Conservation (phyloP, 2,797 vertebrate genomes). For the Chelon auratus region DNA sequence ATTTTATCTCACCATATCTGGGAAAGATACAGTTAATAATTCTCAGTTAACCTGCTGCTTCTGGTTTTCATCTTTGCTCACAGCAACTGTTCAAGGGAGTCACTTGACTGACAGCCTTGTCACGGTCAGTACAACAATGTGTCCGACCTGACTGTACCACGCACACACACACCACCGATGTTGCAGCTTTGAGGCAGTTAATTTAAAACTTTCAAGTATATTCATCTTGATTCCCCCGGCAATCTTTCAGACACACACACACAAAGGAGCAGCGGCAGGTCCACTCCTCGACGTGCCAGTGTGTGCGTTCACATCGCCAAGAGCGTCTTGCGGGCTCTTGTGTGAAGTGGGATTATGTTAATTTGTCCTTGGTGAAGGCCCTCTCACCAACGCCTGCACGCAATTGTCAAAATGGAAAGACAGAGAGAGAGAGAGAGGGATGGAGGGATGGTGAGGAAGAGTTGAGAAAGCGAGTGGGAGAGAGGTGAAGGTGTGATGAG, state of each 20-base stretch:
- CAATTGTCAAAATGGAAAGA: constrained; percentile 49
- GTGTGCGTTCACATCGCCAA: constrained; percentile 49
- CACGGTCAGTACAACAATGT: constrained; percentile 28
- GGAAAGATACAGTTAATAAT: constrained; percentile 10
- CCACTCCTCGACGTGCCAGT: constrained; percentile 20
- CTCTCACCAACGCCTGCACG: constrained; percentile 56
- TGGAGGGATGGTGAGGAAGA: constrained; percentile 29
- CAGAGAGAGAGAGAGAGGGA: constrained; percentile 25
- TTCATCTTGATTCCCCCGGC: constrained; percentile 51
- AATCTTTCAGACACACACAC: constrained; percentile 39
- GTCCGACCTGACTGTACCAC: constrained; percentile 35
- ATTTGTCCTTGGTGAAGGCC: constrained; percentile 65
- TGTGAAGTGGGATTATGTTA: constrained; percentile 77
- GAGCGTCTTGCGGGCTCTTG: constrained; percentile 54
- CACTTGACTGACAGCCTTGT: constrained; percentile 43
- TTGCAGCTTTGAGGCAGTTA: constrained; percentile 37
- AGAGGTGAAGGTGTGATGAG: constrained; percentile 49
- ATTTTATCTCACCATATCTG: constrained; percentile 5
- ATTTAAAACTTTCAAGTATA: constrained; percentile 45
- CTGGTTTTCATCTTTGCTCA: constrained; percentile 20
- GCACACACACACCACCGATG: constrained; percentile 17
- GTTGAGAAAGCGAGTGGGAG: constrained; percentile 49
- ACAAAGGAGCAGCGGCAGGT: constrained; percentile 41
- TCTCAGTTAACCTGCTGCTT: constrained; percentile 32
- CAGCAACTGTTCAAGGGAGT: constrained; percentile 24